These are phyloP conservation scores for Pristionchus arcanus DNA, from an alignment of 2,888 invertebrate species.

Conservation along the genomic window DNA sequence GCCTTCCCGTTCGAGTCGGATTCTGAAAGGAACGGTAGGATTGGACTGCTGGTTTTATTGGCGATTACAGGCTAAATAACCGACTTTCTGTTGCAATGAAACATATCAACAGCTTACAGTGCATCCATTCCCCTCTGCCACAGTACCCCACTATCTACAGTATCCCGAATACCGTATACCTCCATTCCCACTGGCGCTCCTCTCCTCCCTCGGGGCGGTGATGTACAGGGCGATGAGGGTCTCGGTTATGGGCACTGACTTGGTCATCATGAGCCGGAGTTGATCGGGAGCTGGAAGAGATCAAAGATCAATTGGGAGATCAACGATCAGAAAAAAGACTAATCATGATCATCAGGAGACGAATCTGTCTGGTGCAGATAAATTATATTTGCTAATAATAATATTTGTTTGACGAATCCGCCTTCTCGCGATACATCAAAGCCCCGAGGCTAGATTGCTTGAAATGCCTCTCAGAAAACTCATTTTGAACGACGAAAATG, in stretches of 20 bases:
- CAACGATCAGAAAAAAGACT: not conserved
- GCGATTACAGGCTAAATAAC: no score
- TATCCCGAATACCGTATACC: not conserved
- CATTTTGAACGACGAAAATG: no score
- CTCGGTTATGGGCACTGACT: not conserved
- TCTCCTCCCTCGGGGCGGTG: not conserved
- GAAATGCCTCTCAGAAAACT: no score
- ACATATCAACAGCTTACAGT: no score
- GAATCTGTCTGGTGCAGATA: no score
- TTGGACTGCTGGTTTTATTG: not conserved
- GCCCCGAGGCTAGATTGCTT: no score
- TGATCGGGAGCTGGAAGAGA: slow-evolving; percentile 38
- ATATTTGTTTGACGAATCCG: no score
- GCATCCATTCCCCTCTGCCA: not conserved
- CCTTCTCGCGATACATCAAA: no score
- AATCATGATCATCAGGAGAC: no score
- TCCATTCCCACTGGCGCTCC: not conserved
- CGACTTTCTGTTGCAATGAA: no score
- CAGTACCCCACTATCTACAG: no score
- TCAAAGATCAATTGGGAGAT: not conserved
- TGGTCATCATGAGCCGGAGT: slow-evolving; percentile 38
- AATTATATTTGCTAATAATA: no score
- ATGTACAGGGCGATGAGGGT: slow-evolving; percentile 40
- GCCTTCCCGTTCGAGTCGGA: not conserved
- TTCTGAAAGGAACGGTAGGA: not conserved